phyloP scores from a whole-genome alignment of 2,888 invertebrate species.

The Agrilus mali region DNA sequence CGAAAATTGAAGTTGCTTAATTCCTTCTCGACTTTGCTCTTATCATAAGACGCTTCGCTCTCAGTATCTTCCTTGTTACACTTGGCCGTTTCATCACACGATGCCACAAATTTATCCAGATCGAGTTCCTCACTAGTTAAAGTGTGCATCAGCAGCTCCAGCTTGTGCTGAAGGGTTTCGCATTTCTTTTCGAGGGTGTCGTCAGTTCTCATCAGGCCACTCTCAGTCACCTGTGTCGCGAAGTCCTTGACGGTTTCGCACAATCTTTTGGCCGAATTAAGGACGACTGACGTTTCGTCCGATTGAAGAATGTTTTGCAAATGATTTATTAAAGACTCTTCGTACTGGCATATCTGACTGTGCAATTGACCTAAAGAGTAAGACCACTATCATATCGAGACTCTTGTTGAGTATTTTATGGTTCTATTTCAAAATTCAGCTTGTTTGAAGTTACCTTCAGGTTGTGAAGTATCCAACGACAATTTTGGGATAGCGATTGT shows the following conservation, averaged over 20 bases:
- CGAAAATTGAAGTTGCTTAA: constrained; percentile 33
- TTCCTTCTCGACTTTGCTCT: constrained; percentile 29
- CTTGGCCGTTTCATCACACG: constrained; percentile 19
- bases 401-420: too few relatives aligned
- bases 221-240: constrained; percentile 47
- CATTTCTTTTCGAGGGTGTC: constrained; percentile 54
- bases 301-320: constrained; percentile 78
- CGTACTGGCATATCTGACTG: constrained; percentile 55
- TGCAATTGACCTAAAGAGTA: constrained; percentile 28
- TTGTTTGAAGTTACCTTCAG: constrained; percentile 13
- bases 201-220: constrained; percentile 43
- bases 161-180: constrained; percentile 60
- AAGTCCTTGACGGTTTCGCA: constrained; percentile 73
- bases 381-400: too few relatives aligned
- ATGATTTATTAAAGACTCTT: constrained; percentile 65
- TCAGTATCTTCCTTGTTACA: constrained; percentile 28
- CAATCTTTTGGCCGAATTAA: constrained; percentile 51
- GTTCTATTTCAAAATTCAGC: too few relatives aligned
- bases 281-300: constrained; percentile 58
- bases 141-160: constrained; percentile 59
- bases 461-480: constrained; percentile 32
- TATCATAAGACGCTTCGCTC: constrained; percentile 32
- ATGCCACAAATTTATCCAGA: constrained; percentile 15
- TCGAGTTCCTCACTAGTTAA: constrained; percentile 54
- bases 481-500: constrained; percentile 47